Evolutionary conservation across 2,797 vertebrate genomes (phyloP).

Genomic region (Merluccius polli): DNA sequence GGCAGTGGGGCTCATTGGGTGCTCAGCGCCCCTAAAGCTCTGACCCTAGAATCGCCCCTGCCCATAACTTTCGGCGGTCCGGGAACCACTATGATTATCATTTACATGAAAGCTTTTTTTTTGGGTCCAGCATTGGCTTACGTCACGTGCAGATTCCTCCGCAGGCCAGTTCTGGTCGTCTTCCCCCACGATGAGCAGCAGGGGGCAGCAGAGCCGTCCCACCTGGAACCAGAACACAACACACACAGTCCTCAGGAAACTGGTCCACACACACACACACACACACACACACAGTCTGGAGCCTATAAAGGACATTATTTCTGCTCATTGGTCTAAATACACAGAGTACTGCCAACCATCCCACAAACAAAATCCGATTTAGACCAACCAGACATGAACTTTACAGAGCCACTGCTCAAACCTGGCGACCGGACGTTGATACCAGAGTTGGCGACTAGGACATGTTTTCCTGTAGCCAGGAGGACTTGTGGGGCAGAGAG

Average conservation of each 20-base stretch:
- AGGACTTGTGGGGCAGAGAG: not conserved
- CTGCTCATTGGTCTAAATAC: not conserved
- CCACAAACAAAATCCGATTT: not conserved
- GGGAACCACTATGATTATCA: not conserved
- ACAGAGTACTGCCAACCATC: not conserved
- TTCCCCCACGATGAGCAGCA: slow-evolving; percentile 68
- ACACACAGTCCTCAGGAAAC: slow-evolving; percentile 4
- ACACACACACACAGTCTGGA: not conserved
- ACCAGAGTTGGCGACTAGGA: too few relatives aligned
- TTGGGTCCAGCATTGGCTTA: slow-evolving; percentile 46
- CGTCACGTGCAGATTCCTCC: slow-evolving; percentile 65
- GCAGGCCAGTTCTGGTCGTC: slow-evolving; percentile 74
- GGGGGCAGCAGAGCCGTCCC: slow-evolving; percentile 61
- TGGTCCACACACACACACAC: slow-evolving; percentile 1
- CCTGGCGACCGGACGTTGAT: too few relatives aligned
- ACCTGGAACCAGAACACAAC: slow-evolving; percentile 48
- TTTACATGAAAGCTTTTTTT: not conserved
- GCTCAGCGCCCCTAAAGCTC: too few relatives aligned
- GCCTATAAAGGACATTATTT: not conserved
- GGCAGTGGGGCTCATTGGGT: too few relatives aligned
- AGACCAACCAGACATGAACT: not conserved
- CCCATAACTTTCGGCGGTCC: not conserved
- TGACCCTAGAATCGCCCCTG: not conserved
- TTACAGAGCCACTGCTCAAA: too few relatives aligned
- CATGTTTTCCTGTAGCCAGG: not conserved